phyloP scores from a whole-genome alignment of 23 tunicate genomes.

The Clavelina lepadiformis region DNA sequence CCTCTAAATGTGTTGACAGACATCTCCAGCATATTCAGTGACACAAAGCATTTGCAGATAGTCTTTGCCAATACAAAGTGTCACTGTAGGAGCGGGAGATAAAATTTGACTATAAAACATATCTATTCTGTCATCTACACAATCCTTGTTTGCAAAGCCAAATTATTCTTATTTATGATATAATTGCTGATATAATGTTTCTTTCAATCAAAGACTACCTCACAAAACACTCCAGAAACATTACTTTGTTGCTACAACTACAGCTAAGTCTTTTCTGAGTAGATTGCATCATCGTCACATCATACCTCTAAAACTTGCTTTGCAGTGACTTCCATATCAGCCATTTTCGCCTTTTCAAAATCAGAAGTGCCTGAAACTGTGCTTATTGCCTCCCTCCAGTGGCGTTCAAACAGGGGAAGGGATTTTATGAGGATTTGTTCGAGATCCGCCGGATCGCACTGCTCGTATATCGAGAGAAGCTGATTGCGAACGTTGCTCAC shows the following conservation, averaged over 20 bases:
- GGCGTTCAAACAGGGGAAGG: slow-evolving; percentile 58
- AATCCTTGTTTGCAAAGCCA: too few relatives aligned
- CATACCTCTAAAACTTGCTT: slow-evolving; percentile 32
- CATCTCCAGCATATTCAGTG: slow-evolving; percentile 31
- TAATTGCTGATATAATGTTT: too few relatives aligned
- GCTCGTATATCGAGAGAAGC: slow-evolving; percentile 41
- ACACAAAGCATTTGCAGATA: slow-evolving; percentile 6
- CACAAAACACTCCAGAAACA: too few relatives aligned
- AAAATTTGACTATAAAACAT: too few relatives aligned
- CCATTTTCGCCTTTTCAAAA: neutral
- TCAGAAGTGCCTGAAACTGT: slow-evolving; percentile 2
- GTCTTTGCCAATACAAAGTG: slow-evolving; percentile 42
- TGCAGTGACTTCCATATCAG: slow-evolving; percentile 27
- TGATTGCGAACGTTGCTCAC: slow-evolving; percentile 34
- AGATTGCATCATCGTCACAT: too few relatives aligned
- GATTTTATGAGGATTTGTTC: slow-evolving; percentile 47
- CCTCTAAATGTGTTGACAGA: too few relatives aligned
- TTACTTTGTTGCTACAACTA: too few relatives aligned
- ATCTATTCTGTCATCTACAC: too few relatives aligned
- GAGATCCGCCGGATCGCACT: slow-evolving; percentile 57
- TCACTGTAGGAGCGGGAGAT: slow-evolving; percentile 51
- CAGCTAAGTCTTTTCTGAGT: too few relatives aligned
- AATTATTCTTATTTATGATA: too few relatives aligned
- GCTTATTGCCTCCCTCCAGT: slow-evolving; percentile 53
- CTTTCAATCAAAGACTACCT: too few relatives aligned